Evolutionary conservation across 2,113 vertebrate species (phyloP).

Genomic region (Hystrix brachyura): DNA sequence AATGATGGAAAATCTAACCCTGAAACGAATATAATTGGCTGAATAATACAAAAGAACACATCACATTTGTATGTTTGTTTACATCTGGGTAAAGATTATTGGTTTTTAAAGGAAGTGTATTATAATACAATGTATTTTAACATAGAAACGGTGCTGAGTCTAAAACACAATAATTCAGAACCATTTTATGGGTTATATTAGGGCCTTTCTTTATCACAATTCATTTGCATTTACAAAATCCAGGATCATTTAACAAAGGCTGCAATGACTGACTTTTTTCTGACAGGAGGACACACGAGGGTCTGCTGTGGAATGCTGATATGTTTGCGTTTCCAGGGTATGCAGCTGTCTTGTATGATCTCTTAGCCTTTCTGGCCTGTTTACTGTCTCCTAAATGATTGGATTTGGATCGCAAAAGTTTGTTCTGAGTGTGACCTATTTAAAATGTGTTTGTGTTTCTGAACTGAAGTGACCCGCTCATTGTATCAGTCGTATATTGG

Average conservation of each 20-base stretch:
- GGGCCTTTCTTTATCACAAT: not conserved
- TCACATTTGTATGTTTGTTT: not conserved
- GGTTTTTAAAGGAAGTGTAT: constrained; percentile 38
- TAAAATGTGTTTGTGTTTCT: constrained; percentile 25
- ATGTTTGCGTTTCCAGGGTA: constrained; percentile 39
- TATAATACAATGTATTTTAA: constrained; percentile 37
- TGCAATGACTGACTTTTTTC: not conserved
- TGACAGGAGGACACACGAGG: not conserved
- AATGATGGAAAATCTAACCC: not conserved
- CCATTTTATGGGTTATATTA: constrained; percentile 18
- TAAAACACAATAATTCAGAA: not conserved
- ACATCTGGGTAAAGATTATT: not conserved
- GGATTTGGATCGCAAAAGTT: not conserved
- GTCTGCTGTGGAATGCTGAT: not conserved
- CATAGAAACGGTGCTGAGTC: not conserved
- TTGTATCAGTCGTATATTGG: not conserved
- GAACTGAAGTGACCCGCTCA: not conserved
- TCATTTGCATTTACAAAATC: constrained; percentile 1
- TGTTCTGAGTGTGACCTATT: not conserved
- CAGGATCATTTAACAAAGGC: not conserved
- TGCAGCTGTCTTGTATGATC: not conserved
- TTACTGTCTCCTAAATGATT: not conserved
- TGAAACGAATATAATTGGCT: constrained; percentile 1
- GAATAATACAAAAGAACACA: not conserved
- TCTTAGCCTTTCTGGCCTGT: not conserved